Percentiles rank a stretch among this genome's conserved stretches.
These are phyloP conservation scores for Sipha maydis DNA, from an alignment of 2,888 invertebrate species.

Conservation along the genomic window DNA sequence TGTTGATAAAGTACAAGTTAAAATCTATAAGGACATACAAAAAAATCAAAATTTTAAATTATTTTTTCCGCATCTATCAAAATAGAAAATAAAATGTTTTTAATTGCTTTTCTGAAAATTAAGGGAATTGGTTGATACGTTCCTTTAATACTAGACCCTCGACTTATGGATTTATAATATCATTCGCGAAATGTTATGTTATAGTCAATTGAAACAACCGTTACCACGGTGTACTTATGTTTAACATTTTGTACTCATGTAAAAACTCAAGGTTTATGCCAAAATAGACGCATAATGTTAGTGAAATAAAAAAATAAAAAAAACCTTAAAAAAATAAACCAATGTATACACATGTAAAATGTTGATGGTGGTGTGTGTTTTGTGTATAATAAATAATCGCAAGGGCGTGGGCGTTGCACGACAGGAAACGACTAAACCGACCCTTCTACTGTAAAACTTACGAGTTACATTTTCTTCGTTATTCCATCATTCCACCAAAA, in stretches of 20 bases:
- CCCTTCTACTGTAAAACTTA: background rate
- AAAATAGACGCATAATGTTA: background rate
- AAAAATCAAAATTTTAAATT: too few relatives aligned
- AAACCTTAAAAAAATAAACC: background rate
- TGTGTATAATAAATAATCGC: constrained; percentile 15
- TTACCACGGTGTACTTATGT: background rate
- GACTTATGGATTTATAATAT: background rate
- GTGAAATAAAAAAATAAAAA: background rate
- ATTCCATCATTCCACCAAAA: constrained; percentile 55
- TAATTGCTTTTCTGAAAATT: too few relatives aligned
- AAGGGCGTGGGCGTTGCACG: constrained; percentile 58
- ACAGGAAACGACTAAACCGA: constrained; percentile 53
- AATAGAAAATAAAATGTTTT: too few relatives aligned
- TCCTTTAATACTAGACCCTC: too few relatives aligned
- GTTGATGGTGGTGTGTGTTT: background rate
- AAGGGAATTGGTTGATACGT: too few relatives aligned
- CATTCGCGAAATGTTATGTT: background rate
- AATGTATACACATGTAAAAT: background rate
- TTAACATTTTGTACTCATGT: background rate
- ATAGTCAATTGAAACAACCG: background rate
- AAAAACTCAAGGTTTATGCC: background rate
- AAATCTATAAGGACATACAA: too few relatives aligned
- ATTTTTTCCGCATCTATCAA: too few relatives aligned
- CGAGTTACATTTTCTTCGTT: background rate
- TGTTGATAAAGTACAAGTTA: too few relatives aligned